Evolutionary conservation across 2,888 invertebrate species (phyloP).

Genomic region (Brachyopa scutellaris): DNA sequence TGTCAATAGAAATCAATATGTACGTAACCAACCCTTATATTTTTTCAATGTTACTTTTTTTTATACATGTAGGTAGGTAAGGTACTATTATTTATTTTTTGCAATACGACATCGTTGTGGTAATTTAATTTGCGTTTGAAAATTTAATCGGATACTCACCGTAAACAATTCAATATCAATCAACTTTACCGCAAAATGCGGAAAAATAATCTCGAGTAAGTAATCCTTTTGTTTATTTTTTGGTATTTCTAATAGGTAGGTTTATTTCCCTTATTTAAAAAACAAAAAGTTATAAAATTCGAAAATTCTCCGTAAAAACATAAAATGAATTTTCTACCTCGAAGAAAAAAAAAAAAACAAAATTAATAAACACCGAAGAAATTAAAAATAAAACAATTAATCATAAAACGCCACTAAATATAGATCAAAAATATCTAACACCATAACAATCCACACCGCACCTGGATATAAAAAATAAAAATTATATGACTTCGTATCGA

Average conservation of each 20-base stretch:
- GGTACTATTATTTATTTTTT: slow-evolving; percentile 31
- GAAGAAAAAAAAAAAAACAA: too few species aligned
- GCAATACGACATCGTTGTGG: slow-evolving; percentile 68
- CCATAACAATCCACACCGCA: slow-evolving; percentile 12
- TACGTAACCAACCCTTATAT: slow-evolving; percentile 7
- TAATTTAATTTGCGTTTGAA: slow-evolving; percentile 47
- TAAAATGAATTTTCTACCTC: too few species aligned
- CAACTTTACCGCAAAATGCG: slow-evolving; percentile 48
- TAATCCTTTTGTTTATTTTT: slow-evolving; percentile 47
- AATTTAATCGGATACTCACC: slow-evolving; percentile 40
- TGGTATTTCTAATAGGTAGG: too few species aligned
- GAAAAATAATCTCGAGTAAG: slow-evolving; percentile 31
- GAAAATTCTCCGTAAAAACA: background rate
- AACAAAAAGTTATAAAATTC: too few species aligned
- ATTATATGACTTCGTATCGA: too few species aligned
- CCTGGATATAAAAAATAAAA: slow-evolving; percentile 10
- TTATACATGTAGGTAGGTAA: too few species aligned
- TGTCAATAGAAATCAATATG: slow-evolving; percentile 52
- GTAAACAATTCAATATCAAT: slow-evolving; percentile 46
- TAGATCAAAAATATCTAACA: background rate
- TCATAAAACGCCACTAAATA: background rate
- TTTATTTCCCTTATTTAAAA: too few species aligned
- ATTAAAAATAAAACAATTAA: slow-evolving; percentile 16
- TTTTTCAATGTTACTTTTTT: slow-evolving; percentile 60
- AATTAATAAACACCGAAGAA: too few species aligned